Percentiles rank a stretch among this genome's conserved stretches.
These are phyloP conservation scores for Torymus tubicola DNA, from an alignment of 2,888 invertebrate species.

Conservation along the genomic window DNA sequence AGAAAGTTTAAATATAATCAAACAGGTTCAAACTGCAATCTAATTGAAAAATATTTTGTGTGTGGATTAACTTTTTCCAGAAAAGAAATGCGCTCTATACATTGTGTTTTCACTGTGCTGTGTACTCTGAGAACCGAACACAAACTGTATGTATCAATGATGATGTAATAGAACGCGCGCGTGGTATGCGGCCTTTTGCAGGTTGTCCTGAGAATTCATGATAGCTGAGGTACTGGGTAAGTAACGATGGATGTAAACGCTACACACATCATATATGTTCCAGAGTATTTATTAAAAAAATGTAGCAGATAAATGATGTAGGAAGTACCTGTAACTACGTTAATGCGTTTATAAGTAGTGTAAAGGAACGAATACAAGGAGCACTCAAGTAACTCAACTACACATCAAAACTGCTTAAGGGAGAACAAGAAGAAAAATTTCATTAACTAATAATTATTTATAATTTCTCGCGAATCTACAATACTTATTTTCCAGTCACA, in stretches of 20 bases:
- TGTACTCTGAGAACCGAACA: constrained; percentile 63
- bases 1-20: constrained; percentile 54
- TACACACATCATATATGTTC: constrained; percentile 70
- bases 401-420: not conserved
- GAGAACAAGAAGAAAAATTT: not conserved
- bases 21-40: constrained; percentile 53
- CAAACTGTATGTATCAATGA: constrained; percentile 75
- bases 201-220: constrained; percentile 67
- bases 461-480: constrained; percentile 52
- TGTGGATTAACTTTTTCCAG: constrained; percentile 76
- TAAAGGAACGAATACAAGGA: not conserved
- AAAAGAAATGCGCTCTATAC: constrained; percentile 70
- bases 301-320: constrained; percentile 22
- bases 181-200: constrained; percentile 75
- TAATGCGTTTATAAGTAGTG: too few relatives aligned
- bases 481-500: constrained; percentile 61
- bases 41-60: constrained; percentile 71
- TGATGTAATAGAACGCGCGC: constrained; percentile 75
- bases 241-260: constrained; percentile 75
- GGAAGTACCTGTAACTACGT: too few relatives aligned
- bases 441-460: constrained; percentile 15
- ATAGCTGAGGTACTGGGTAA: constrained; percentile 71
- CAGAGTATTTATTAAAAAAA: constrained; percentile 61
- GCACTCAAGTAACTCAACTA: constrained; percentile 1
- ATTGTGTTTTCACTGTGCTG: constrained; percentile 71